Percentiles rank a stretch among this genome's conserved stretches.
These are phyloP conservation scores for Catonia carolina DNA, from an alignment of 2,888 invertebrate species.

Conservation along the genomic window DNA sequence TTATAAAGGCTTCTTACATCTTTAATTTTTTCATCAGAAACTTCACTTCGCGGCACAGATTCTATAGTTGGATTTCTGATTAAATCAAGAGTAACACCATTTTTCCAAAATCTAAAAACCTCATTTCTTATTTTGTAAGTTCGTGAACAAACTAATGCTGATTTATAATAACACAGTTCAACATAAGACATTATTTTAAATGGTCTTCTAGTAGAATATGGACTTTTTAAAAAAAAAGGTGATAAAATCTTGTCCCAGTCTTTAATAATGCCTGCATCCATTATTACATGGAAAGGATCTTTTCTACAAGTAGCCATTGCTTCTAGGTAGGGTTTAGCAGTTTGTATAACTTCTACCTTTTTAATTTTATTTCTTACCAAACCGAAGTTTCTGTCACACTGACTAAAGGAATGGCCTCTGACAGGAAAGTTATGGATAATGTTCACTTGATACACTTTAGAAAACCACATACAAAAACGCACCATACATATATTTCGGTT, in stretches of 20 bases:
- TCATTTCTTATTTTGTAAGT: too few relatives aligned
- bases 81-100: too few relatives aligned
- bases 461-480: neutral
- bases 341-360: conserved; percentile 9
- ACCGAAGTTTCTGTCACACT: conserved; percentile 14
- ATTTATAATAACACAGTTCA: too few relatives aligned
- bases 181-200: too few relatives aligned
- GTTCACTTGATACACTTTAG: neutral
- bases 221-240: neutral
- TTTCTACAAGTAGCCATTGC: neutral
- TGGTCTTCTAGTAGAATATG: neutral
- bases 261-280: neutral
- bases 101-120: too few relatives aligned
- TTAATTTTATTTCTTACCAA: neutral
- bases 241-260: neutral
- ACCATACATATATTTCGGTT: too few relatives aligned
- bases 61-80: too few relatives aligned
- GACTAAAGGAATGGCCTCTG: conserved; percentile 4
- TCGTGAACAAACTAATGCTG: too few relatives aligned
- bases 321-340: conserved; percentile 3
- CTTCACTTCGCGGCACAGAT: too few relatives aligned
- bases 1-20: neutral
- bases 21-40: neutral
- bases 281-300: neutral
- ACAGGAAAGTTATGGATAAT: conserved; percentile 9